Percentiles rank a stretch among this genome's conserved stretches.
phyloP scores from a whole-genome alignment of 2,888 invertebrate genomes.

The Ennomos erosarius region DNA sequence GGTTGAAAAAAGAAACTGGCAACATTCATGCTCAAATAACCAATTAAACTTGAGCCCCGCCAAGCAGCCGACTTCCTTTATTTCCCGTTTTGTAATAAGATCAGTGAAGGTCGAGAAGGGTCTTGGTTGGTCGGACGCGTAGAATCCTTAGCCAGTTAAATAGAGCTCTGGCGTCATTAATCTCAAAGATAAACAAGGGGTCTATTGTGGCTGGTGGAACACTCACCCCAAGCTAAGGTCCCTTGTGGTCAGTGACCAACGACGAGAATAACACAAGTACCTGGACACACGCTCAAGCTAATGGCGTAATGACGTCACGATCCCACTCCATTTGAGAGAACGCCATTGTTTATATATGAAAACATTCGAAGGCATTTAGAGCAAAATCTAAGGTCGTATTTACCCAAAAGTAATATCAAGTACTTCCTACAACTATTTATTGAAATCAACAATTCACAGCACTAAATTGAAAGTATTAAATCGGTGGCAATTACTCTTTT shows the following conservation, averaged over 20 bases:
- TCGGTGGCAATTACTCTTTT: not conserved
- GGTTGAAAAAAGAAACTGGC: constrained; percentile 73
- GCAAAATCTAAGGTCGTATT: not conserved
- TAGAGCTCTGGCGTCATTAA: constrained; percentile 35
- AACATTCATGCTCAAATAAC: constrained; percentile 54
- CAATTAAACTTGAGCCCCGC: constrained; percentile 58
- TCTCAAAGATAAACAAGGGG: constrained; percentile 38
- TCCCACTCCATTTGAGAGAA: constrained; percentile 53
- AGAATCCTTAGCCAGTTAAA: constrained; percentile 37
- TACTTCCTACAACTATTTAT: too few species aligned
- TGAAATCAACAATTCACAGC: too few species aligned
- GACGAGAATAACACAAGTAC: constrained; percentile 77
- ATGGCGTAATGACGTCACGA: constrained; percentile 67
- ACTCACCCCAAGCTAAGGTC: constrained; percentile 82
- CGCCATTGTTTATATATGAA: constrained; percentile 4
- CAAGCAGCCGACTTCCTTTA: constrained; percentile 62
- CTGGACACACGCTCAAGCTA: constrained; percentile 64
- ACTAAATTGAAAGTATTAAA: too few species aligned
- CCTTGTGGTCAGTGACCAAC: constrained; percentile 81
- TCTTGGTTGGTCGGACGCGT: constrained; percentile 55
- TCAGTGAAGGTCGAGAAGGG: constrained; percentile 48
- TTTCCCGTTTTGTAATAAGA: constrained; percentile 60
- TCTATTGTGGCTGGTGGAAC: constrained; percentile 66
- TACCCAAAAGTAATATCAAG: too few species aligned
- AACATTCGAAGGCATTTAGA: too few species aligned